Base-by-base conservation (phyloP, 2,797 vertebrate species). In the Nasua narica region DNA sequence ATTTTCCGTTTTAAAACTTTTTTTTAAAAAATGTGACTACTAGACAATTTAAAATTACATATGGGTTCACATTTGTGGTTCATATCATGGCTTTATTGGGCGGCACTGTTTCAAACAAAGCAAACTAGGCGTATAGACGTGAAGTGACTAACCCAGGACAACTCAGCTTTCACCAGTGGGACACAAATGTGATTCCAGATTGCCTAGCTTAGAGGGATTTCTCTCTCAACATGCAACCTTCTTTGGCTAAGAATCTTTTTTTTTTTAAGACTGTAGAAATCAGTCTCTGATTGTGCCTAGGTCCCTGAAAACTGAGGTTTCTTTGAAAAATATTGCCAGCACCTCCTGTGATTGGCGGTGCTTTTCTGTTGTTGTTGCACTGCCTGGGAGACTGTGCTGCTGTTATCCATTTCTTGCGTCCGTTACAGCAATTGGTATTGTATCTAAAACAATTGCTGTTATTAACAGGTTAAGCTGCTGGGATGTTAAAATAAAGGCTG, bases 401-500 rank as follows among this genome's bases (percentile, higher is more conserved):
- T 96, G 62, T 81, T 97, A 96, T 87, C 98, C 87, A 43, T 97
- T 98, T 96, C 98, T 98, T 96, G 96, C 23, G 92, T 96, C 94
- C 86, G 97, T 98, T 98, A 97, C 97, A 97, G 97, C 98, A 98
- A 98, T 98, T 98, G 98, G 98, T 98, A 98, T 98, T 98, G 98
- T 98, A 98, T 98, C 98, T 98, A 98, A 99, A 99, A 98, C 98
- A 99, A 98, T 98, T 98, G 98, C 98, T 98, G 98, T 99, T 99
- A 98, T 98, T 98, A 99, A 98, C 98, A 99, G 98, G 99, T 99
- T 99, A 99, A 99, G 98, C 98, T 99, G 98, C 98, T 97, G 97
- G 97, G 98, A 99, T 99, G 99, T 99, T 99, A 99, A 99, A 99
- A 99, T 99, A 98, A 99, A 98, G 96, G 98, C 98, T 98, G 98